Conservation (phyloP, 2,888 invertebrate genomes). For the Brachycybe producta region DNA sequence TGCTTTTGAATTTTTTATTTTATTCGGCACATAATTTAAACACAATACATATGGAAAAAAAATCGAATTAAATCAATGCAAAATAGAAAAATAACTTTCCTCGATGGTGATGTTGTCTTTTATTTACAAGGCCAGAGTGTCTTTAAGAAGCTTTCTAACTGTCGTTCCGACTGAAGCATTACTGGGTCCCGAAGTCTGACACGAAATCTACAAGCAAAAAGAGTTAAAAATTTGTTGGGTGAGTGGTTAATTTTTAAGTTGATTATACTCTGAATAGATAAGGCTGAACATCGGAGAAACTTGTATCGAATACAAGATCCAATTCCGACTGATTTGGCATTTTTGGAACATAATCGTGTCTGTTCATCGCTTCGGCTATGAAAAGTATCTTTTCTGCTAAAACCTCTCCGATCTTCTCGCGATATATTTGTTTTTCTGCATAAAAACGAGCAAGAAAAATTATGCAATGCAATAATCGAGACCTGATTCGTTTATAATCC, state of each 20-base stretch:
- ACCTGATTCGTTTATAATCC: constrained; percentile 15
- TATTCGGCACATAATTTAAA: too few species aligned
- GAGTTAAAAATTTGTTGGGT: background rate
- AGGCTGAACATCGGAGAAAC: constrained; percentile 86
- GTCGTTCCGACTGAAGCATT: constrained; percentile 72
- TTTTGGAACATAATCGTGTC: constrained; percentile 90
- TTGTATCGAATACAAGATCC: constrained; percentile 86
- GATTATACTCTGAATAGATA: constrained; percentile 76
- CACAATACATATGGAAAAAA: too few species aligned
- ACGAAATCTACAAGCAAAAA: constrained; percentile 40
- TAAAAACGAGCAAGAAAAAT: too few species aligned
- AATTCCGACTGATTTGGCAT: constrained; percentile 86
- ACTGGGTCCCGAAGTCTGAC: constrained; percentile 59
- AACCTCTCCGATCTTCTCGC: constrained; percentile 48
- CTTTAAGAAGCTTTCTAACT: constrained; percentile 76
- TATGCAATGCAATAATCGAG: background rate
- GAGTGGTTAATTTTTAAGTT: background rate
- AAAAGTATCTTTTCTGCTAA: constrained; percentile 85
- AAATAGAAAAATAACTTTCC: too few species aligned
- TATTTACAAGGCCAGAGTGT: constrained; percentile 47
- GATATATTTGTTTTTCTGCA: constrained; percentile 67
- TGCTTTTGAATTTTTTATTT: too few species aligned
- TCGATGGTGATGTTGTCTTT: too few species aligned
- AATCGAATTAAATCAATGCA: too few species aligned
- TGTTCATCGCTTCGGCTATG: constrained; percentile 89